phyloP scores from a whole-genome alignment of 2,888 invertebrate genomes.

The Parelbella ahira region DNA sequence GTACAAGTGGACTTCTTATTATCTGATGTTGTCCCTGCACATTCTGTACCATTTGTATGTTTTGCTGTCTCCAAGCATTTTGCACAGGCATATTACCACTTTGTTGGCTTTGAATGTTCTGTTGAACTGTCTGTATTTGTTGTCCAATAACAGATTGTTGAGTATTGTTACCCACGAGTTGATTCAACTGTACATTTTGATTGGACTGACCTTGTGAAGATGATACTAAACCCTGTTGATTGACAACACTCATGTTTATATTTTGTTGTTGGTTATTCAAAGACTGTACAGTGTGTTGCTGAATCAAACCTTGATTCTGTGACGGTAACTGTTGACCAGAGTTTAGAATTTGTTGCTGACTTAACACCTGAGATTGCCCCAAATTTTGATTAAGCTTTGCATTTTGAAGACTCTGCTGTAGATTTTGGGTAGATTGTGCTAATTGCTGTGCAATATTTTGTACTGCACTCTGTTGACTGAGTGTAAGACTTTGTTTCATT shows the following conservation, averaged over 20 bases:
- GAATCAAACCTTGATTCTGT: conserved; percentile 62
- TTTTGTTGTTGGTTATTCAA: conserved; percentile 67
- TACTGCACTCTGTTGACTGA: conserved; percentile 70
- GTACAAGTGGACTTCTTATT: conserved; percentile 69
- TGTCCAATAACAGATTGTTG: conserved; percentile 68
- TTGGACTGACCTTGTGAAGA: conserved; percentile 61
- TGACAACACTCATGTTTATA: conserved; percentile 68
- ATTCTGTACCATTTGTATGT: conserved; percentile 75
- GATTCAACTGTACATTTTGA: conserved; percentile 65
- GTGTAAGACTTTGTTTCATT: conserved; percentile 65
- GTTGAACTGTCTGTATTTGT: conserved; percentile 74
- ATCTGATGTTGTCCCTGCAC: conserved; percentile 77
- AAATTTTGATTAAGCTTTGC: conserved; percentile 69
- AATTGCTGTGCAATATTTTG: conserved; percentile 73
- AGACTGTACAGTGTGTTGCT: conserved; percentile 70
- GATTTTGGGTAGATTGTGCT: conserved; percentile 65
- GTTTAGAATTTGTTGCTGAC: conserved; percentile 69
- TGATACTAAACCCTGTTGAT: conserved; percentile 61
- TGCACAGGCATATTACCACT: conserved; percentile 57
- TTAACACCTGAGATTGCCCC: conserved; percentile 64
- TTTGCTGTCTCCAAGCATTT: conserved; percentile 72
- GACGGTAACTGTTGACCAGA: conserved; percentile 72
- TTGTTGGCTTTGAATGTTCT: conserved; percentile 67
- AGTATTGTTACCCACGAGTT: conserved; percentile 61
- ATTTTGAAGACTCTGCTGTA: conserved; percentile 68